Percentiles rank a stretch among this genome's conserved stretches.
Evolutionary conservation across 2,888 invertebrate genomes (phyloP).

Genomic region (Agriopis leucophaearia): DNA sequence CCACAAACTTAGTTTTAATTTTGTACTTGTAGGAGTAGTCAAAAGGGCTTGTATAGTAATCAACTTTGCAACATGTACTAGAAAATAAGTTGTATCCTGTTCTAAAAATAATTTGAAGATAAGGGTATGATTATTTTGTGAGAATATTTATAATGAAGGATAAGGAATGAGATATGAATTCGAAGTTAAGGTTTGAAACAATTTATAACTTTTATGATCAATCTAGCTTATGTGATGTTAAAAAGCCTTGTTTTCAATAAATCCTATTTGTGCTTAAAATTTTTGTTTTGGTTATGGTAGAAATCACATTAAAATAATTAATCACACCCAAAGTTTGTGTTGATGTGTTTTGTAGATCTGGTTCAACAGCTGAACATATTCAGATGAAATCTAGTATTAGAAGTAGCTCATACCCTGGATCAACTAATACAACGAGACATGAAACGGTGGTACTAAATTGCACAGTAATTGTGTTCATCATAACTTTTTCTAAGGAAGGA

Average conservation of each 20-base stretch:
- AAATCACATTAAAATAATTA: too few relatives aligned
- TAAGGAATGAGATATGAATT: constrained; percentile 44
- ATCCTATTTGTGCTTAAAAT: constrained; percentile 64
- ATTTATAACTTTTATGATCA: constrained; percentile 42
- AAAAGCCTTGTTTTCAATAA: constrained; percentile 66
- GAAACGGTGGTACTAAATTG: too few relatives aligned
- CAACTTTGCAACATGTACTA: background rate
- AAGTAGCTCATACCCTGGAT: too few relatives aligned
- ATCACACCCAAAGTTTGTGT: too few relatives aligned
- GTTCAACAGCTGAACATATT: too few relatives aligned
- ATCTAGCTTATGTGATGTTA: constrained; percentile 68
- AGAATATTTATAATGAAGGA: constrained; percentile 63
- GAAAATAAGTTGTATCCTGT: constrained; percentile 49
- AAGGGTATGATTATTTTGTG: constrained; percentile 71
- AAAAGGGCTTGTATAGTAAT: constrained; percentile 33
- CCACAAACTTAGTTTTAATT: constrained; percentile 54
- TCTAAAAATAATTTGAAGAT: constrained; percentile 45
- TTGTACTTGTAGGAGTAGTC: constrained; percentile 50
- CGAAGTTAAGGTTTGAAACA: constrained; percentile 24
- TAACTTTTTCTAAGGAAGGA: too few relatives aligned
- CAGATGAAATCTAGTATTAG: too few relatives aligned
- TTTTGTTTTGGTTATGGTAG: background rate
- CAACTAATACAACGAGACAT: too few relatives aligned
- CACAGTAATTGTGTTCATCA: too few relatives aligned
- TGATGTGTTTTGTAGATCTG: too few relatives aligned